These are phyloP conservation scores for Phylloscopus trochiloides DNA, from an alignment of 2,113 vertebrate genomes.

Conservation along the genomic window DNA sequence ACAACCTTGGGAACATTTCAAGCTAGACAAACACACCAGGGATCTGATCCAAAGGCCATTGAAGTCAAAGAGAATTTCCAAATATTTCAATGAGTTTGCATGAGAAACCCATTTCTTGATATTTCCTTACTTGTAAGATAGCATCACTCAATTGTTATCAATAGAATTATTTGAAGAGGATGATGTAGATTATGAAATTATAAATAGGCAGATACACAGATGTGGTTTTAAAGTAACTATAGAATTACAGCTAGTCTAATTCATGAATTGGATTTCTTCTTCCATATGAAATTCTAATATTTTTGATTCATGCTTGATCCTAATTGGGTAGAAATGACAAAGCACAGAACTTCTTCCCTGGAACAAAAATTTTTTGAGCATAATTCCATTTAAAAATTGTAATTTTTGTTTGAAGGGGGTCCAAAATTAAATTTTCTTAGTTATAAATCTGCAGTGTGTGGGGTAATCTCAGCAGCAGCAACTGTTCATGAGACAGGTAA, in stretches of 20 bases:
- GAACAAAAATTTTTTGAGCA: background rate
- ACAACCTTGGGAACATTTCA: slow-evolving; percentile 13
- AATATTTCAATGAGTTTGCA: background rate
- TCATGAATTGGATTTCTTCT: background rate
- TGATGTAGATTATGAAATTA: background rate
- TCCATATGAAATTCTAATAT: background rate
- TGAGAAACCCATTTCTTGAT: background rate
- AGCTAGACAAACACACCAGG: background rate
- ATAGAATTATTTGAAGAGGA: background rate
- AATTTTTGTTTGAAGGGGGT: background rate
- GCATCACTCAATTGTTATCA: background rate
- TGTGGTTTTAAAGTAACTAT: background rate
- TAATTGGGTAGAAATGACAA: background rate
- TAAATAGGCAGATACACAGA: background rate
- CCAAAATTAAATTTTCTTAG: background rate
- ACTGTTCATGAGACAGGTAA: background rate
- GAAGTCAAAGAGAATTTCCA: slow-evolving; percentile 8
- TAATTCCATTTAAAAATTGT: background rate
- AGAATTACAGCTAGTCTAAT: background rate
- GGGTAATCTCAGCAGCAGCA: background rate
- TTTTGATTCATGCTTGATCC: background rate
- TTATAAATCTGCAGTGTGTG: background rate
- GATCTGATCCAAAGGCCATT: background rate
- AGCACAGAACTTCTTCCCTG: background rate
- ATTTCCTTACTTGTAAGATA: background rate